A percentile compares a stretch with the other conserved stretches of the same genome.
Conservation (phyloP, 2,797 vertebrate genomes). For the Anableps anableps region DNA sequence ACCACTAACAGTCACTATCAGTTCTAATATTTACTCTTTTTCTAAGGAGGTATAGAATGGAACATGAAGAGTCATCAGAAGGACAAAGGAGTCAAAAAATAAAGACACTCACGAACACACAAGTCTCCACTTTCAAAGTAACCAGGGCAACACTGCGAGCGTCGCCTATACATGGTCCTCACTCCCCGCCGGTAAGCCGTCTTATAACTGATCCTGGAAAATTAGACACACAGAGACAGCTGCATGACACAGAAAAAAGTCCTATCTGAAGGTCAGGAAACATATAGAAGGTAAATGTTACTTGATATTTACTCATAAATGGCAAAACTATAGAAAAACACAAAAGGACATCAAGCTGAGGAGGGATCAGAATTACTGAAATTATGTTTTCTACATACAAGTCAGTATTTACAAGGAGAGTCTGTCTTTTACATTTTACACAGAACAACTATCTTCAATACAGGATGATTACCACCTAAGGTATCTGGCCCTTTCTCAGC, state of each 20-base stretch:
- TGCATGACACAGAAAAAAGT: slow-evolving; percentile 41
- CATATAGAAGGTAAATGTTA: slow-evolving; percentile 17
- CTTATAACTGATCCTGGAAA: slow-evolving; percentile 95
- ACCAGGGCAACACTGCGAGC: slow-evolving; percentile 97
- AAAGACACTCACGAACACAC: slow-evolving; percentile 90
- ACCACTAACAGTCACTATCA: slow-evolving; percentile 31
- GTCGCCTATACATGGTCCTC: slow-evolving; percentile 94
- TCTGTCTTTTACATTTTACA: slow-evolving; percentile 19
- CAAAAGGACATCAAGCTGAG: slow-evolving; percentile 11
- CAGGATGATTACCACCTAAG: slow-evolving; percentile 55
- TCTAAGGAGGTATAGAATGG: slow-evolving; percentile 35
- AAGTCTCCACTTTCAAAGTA: slow-evolving; percentile 95
- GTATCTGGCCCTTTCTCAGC: slow-evolving; percentile 45
- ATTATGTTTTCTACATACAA: slow-evolving; percentile 19
- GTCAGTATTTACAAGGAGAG: slow-evolving; percentile 21
- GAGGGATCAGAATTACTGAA: background rate
- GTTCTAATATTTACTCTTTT: slow-evolving; percentile 49
- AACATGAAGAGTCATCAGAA: slow-evolving; percentile 52
- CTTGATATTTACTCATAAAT: slow-evolving; percentile 18
- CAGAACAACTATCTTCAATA: slow-evolving; percentile 8
- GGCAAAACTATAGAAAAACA: slow-evolving; percentile 17
- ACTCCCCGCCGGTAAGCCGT: slow-evolving; percentile 94
- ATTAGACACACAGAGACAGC: slow-evolving; percentile 55
- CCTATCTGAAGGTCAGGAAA: slow-evolving; percentile 59
- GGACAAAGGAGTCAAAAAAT: slow-evolving; percentile 39